Evolutionary conservation across 2,888 invertebrate species (phyloP).

Genomic region (Cyrtodaria siliqua): DNA sequence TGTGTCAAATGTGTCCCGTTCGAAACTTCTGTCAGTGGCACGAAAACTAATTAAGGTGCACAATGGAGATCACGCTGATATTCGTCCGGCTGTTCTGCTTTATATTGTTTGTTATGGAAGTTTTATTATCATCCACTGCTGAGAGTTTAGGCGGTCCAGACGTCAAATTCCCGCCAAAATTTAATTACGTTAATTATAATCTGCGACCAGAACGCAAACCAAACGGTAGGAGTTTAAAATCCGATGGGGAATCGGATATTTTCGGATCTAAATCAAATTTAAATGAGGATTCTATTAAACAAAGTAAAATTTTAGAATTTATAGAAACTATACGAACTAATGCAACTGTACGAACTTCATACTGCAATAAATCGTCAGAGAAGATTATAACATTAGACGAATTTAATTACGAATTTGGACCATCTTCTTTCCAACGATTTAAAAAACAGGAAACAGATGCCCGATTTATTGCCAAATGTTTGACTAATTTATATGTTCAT

Average conservation of each 20-base stretch:
- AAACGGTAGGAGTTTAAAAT: conserved; percentile 28
- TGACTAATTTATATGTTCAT: conserved; percentile 46
- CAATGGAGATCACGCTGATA: conserved; percentile 38
- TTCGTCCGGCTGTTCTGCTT: conserved; percentile 36
- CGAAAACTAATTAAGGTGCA: no score
- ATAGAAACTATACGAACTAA: conserved; percentile 56
- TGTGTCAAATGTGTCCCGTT: no score
- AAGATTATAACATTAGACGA: conserved; percentile 48
- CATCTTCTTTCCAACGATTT: conserved; percentile 52
- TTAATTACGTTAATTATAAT: conserved; percentile 9
- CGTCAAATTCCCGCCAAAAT: conserved; percentile 50
- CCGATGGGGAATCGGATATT: conserved; percentile 16
- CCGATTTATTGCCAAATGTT: conserved; percentile 51
- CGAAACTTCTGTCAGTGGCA: no score
- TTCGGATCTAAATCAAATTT: conserved; percentile 21
- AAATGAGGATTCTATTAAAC: conserved; percentile 40
- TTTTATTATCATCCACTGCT: conserved; percentile 40
- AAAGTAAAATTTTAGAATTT: conserved; percentile 56
- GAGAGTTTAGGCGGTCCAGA: conserved; percentile 37
- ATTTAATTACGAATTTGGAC: conserved; percentile 58
- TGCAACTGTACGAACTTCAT: conserved; percentile 13
- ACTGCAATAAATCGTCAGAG: conserved; percentile 33
- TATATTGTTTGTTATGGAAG: conserved; percentile 35
- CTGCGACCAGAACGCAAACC: conserved; percentile 32
- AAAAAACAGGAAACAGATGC: conserved; percentile 46